Evolutionary conservation across 1,140 invertebrate genomes (phyloP).

Genomic region (Callitettix versicolor): DNA sequence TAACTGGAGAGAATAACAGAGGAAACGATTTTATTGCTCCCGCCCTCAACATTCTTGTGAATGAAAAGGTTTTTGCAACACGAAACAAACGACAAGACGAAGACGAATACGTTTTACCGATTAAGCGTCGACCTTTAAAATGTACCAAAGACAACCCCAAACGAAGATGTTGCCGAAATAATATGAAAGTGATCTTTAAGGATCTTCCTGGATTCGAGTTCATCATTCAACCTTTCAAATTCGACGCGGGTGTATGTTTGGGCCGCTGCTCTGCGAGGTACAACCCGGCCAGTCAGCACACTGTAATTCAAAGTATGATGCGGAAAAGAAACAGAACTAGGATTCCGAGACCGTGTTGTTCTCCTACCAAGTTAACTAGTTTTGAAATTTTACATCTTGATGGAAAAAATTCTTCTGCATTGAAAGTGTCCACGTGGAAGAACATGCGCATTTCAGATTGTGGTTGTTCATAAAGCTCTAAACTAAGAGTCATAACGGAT

Average conservation of each 20-base stretch:
- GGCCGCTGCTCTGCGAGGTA: conserved; percentile 57
- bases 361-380: conserved; percentile 53
- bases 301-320: conserved; percentile 56
- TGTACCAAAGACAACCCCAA: neutral
- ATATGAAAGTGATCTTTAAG: conserved; percentile 37
- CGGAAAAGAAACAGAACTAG: conserved; percentile 43
- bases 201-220: conserved; percentile 57
- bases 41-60: conserved; percentile 2
- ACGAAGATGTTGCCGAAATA: neutral
- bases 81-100: neutral
- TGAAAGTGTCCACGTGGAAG: conserved; percentile 59
- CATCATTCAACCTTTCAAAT: conserved; percentile 55
- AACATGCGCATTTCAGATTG: conserved; percentile 63
- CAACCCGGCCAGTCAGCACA: conserved; percentile 60
- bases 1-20: neutral
- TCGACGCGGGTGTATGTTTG: conserved; percentile 61
- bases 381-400: conserved; percentile 57
- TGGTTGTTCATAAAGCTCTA: conserved; percentile 47
- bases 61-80: neutral
- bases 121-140: neutral
- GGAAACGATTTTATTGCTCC: neutral
- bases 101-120: neutral
- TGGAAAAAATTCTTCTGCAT: conserved; percentile 45
- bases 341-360: conserved; percentile 62
- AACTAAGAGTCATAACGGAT: no score